Conservation (phyloP, 2,113 vertebrate genomes). For the Chroicocephalus ridibundus region DNA sequence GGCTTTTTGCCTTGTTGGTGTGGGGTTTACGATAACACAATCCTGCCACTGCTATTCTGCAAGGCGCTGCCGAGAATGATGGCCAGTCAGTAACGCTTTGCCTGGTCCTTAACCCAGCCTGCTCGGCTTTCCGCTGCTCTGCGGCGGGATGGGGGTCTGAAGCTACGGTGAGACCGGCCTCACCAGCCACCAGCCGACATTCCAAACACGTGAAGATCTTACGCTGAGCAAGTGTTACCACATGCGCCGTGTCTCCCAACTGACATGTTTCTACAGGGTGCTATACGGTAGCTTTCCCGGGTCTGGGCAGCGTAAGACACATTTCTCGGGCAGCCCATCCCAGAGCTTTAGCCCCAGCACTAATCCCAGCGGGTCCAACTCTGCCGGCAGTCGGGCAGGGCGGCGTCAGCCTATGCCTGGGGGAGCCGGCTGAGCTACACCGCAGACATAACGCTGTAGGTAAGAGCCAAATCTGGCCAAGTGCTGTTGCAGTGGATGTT, state of each 20-base stretch:
- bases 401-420: background rate
- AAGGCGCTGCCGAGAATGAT: background rate
- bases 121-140: accelerated
- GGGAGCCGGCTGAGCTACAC: background rate
- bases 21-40: background rate
- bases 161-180: background rate
- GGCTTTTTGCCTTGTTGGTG: background rate
- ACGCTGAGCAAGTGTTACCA: background rate
- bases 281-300: background rate
- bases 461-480: background rate
- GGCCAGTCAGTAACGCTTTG: background rate
- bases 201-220: background rate
- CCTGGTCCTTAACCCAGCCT: background rate
- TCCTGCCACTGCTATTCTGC: background rate
- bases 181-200: background rate
- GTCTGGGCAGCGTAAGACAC: background rate
- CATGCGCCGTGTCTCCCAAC: background rate
- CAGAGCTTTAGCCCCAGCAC: background rate
- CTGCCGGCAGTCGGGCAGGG: background rate
- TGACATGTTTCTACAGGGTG: background rate
- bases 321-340: background rate
- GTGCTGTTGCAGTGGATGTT: background rate
- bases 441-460: accelerated
- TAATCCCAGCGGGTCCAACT: background rate
- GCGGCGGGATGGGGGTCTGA: background rate